Evolutionary conservation across 2,113 vertebrate species (phyloP).

Genomic region (Carassius carassius): DNA sequence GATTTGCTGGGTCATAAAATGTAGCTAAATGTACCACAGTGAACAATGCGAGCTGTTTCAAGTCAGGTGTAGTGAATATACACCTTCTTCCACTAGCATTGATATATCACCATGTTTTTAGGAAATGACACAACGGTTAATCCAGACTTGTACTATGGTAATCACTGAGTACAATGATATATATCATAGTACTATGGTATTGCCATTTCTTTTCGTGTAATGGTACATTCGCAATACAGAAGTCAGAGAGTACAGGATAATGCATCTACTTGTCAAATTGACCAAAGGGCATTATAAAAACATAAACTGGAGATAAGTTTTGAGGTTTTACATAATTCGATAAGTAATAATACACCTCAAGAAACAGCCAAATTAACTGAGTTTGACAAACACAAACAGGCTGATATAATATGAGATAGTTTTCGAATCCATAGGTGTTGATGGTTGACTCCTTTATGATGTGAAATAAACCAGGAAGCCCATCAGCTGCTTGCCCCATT

Average conservation of each 20-base stretch:
- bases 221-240: neutral
- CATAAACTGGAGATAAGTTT: neutral
- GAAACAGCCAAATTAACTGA: neutral
- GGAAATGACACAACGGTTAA: neutral
- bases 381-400: neutral
- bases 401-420: neutral
- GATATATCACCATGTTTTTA: neutral
- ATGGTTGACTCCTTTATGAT: neutral
- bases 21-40: slow-evolving; percentile 27
- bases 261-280: slow-evolving; percentile 16
- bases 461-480: neutral
- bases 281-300: neutral
- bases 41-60: neutral
- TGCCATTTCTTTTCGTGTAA: neutral
- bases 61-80: neutral
- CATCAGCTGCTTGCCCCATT: neutral
- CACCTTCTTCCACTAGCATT: neutral
- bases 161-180: neutral
- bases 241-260: neutral
- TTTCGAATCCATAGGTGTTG: neutral
- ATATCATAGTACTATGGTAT: neutral
- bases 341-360: neutral
- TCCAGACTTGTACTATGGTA: neutral
- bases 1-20: slow-evolving; percentile 61
- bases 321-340: neutral